Evolutionary conservation across 2,113 vertebrate species (phyloP).

Genomic region (Stictonetta naevosa): DNA sequence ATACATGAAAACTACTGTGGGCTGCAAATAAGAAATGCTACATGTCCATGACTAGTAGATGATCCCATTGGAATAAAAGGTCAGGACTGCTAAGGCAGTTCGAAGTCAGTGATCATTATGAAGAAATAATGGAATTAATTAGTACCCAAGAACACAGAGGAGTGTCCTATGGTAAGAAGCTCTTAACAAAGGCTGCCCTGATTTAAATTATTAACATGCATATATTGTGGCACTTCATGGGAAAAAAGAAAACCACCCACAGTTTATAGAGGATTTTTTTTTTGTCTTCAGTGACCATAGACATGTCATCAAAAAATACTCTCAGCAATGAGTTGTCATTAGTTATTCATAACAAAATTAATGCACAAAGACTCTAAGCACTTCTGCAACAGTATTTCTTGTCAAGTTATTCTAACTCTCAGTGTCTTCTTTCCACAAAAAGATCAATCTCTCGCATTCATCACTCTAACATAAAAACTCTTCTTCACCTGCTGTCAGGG

Average conservation of each 20-base stretch:
- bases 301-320: not conserved
- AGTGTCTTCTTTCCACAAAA: not conserved
- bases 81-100: not conserved
- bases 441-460: not conserved
- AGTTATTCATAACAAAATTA: not conserved
- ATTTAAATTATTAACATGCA: not conserved
- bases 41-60: not conserved
- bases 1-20: rapidly evolving
- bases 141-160: not conserved
- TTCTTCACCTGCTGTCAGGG: not conserved
- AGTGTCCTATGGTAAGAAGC: not conserved
- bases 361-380: not conserved
- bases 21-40: not conserved
- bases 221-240: not conserved
- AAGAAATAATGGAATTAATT: not conserved
- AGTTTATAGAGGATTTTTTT: not conserved
- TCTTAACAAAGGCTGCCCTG: not conserved
- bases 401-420: not conserved
- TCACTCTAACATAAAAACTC: not conserved
- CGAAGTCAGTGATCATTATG: not conserved
- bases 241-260: too few species aligned
- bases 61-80: not conserved
- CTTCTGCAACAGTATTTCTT: not conserved
- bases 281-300: not conserved
- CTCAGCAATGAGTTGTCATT: not conserved